These are phyloP conservation scores for Neomicropteryx cornuta DNA, from an alignment of 1,140 invertebrate species.

Conservation along the genomic window DNA sequence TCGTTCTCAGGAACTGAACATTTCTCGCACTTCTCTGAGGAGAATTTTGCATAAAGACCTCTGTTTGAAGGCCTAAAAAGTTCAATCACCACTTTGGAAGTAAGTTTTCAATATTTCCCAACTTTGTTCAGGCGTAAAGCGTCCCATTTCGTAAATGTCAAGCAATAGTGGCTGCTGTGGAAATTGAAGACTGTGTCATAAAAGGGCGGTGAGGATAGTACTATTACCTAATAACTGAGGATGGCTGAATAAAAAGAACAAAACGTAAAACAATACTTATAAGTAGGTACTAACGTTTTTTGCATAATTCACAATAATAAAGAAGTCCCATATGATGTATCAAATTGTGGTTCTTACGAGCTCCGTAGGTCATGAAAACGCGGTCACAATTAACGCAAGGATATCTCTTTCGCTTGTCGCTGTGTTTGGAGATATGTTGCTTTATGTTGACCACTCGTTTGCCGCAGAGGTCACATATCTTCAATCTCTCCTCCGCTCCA, in stretches of 20 bases:
- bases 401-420: constrained; percentile 1
- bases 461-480: constrained; percentile 11
- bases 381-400: constrained; percentile 8
- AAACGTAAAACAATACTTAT: too few species aligned
- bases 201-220: background rate
- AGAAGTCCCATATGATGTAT: constrained; percentile 9
- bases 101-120: too few species aligned
- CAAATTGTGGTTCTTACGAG: constrained; percentile 2
- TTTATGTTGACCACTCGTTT: constrained; percentile 7
- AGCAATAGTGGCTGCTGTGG: too few species aligned
- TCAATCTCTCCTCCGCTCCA: background rate
- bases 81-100: too few species aligned
- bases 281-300: constrained; percentile 13
- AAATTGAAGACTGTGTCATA: too few species aligned
- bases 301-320: constrained; percentile 12
- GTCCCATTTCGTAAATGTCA: too few species aligned
- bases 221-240: background rate
- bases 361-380: constrained; percentile 3
- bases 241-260: too few species aligned
- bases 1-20: too few species aligned
- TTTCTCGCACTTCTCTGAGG: too few species aligned
- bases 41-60: too few species aligned
- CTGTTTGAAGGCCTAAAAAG: too few species aligned
- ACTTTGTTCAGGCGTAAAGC: too few species aligned
- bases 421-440: constrained; percentile 4